Evolutionary conservation across 2,888 invertebrate genomes (phyloP).

Genomic region (Macrosoma leucophasiata): DNA sequence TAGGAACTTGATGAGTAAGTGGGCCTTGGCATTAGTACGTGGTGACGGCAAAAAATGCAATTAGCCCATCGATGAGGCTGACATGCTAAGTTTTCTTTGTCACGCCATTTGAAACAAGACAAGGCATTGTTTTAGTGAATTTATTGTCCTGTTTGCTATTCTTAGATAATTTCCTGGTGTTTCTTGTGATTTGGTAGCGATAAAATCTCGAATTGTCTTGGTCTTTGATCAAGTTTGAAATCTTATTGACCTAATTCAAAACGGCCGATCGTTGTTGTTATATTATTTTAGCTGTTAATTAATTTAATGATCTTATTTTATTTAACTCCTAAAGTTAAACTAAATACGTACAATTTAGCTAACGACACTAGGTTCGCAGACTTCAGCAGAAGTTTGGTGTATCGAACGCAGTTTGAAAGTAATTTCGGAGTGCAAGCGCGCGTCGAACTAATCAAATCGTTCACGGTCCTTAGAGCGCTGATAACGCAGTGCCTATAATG

Average conservation of each 20-base stretch:
- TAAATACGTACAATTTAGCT: constrained; percentile 4
- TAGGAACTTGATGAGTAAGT: constrained; percentile 70
- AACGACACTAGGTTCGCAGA: constrained; percentile 44
- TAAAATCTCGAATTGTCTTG: no score
- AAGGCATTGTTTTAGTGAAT: constrained; percentile 66
- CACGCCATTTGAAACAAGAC: constrained; percentile 50
- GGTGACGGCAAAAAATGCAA: constrained; percentile 67
- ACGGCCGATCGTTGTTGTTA: constrained; percentile 1
- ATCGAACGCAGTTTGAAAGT: constrained; percentile 60
- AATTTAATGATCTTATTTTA: background rate
- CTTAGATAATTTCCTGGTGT: constrained; percentile 36
- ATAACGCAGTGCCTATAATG: constrained; percentile 44
- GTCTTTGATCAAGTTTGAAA: background rate
- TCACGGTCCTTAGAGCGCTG: constrained; percentile 64
- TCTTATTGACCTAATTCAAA: background rate
- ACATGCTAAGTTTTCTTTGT: constrained; percentile 65
- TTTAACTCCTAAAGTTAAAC: no score
- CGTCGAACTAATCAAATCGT: constrained; percentile 72
- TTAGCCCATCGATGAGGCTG: constrained; percentile 58
- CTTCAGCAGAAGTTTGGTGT: constrained; percentile 42
- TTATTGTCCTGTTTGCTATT: constrained; percentile 45
- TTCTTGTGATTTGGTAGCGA: constrained; percentile 22
- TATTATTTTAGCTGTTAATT: background rate
- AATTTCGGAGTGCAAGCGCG: constrained; percentile 70
- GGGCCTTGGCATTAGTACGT: constrained; percentile 66